A percentile compares a stretch with the other conserved stretches of the same genome.
phyloP scores from a whole-genome alignment of 2,113 vertebrate species.

The Pogonocichla stellata region DNA sequence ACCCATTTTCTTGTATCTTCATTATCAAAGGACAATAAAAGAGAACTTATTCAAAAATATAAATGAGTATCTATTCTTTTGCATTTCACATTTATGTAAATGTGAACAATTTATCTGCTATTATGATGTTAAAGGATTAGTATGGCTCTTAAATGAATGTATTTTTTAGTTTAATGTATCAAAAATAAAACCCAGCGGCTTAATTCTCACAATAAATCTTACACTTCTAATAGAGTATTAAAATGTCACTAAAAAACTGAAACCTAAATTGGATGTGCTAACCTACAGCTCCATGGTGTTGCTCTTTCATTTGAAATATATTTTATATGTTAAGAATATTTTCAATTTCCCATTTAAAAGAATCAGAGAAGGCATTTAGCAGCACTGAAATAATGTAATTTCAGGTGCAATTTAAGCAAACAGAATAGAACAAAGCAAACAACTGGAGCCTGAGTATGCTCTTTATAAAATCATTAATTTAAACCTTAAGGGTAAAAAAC shows the following conservation, averaged over 20 bases:
- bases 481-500: slow-evolving; percentile 63
- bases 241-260: not conserved
- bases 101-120: not conserved
- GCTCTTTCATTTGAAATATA: not conserved
- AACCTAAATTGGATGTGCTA: not conserved
- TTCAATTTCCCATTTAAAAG: not conserved
- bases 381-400: not conserved
- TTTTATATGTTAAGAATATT: not conserved
- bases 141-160: not conserved
- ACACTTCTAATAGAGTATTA: slow-evolving; percentile 4
- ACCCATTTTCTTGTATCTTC: not conserved
- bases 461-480: slow-evolving; percentile 69
- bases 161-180: not conserved
- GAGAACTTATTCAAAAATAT: not conserved
- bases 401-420: slow-evolving; percentile 23
- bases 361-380: not conserved
- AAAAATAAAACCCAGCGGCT: not conserved
- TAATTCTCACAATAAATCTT: slow-evolving; percentile 1
- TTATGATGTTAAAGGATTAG: not conserved
- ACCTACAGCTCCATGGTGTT: not conserved
- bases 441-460: not conserved
- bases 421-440: slow-evolving; percentile 43
- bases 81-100: not conserved
- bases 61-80: not conserved
- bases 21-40: not conserved